phyloP scores from a whole-genome alignment of 2,113 vertebrate genomes.

The Genyomyrus donnyi region DNA sequence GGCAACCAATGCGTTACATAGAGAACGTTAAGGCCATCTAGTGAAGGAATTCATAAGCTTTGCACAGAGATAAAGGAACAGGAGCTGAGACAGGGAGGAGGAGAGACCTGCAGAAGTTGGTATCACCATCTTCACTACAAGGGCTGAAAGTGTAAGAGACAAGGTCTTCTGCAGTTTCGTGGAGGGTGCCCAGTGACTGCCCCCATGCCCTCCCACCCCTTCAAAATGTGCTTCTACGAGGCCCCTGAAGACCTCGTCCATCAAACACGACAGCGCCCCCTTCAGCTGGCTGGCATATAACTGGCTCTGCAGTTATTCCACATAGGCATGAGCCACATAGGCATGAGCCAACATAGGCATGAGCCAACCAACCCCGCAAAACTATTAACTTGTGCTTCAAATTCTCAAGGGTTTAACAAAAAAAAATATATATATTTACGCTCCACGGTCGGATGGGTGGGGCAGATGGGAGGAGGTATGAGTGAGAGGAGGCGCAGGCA shows the following conservation, averaged over 20 bases:
- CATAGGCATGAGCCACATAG: background rate
- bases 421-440: background rate
- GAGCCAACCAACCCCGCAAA: background rate
- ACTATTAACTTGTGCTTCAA: background rate
- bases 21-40: slow-evolving; percentile 55
- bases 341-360: background rate
- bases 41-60: slow-evolving; percentile 39
- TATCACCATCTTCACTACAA: background rate
- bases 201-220: background rate
- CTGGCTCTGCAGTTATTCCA: background rate
- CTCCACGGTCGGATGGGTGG: background rate
- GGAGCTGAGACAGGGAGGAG: background rate
- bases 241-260: background rate
- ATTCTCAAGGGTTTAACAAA: background rate
- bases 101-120: background rate
- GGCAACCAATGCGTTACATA: slow-evolving; percentile 31
- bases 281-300: background rate
- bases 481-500: background rate
- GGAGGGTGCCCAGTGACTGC: background rate
- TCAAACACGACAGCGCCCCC: background rate
- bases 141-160: background rate
- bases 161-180: background rate
- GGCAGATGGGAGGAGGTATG: background rate
- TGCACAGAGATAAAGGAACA: background rate
- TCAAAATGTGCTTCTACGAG: background rate